Evolutionary conservation across 2,113 vertebrate species (phyloP).

Genomic region (Nansenia antarctica): DNA sequence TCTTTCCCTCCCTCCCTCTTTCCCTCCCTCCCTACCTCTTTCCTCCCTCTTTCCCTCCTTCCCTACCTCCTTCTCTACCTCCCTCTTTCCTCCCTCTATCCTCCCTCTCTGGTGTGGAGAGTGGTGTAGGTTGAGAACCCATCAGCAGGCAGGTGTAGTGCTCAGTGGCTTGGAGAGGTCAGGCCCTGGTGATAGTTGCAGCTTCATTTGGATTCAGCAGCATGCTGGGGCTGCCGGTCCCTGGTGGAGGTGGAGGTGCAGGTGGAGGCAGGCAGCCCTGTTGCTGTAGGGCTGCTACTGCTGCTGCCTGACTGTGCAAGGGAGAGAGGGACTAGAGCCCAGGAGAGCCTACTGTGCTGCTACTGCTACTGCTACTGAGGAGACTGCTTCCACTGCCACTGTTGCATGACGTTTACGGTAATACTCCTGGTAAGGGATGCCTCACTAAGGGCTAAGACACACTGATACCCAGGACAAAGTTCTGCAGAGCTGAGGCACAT

Average conservation of each 20-base stretch:
- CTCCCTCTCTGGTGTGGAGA: slow-evolving; percentile 31
- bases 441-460: slow-evolving; percentile 28
- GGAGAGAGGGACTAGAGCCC: too few species aligned
- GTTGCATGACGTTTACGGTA: slow-evolving; percentile 52
- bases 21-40: background rate
- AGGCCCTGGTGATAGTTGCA: slow-evolving; percentile 52
- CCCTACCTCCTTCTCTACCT: background rate
- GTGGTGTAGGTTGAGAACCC: slow-evolving; percentile 39
- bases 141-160: slow-evolving; percentile 62
- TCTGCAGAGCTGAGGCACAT: slow-evolving; percentile 53
- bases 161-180: slow-evolving; percentile 61
- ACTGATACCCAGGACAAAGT: slow-evolving; percentile 33
- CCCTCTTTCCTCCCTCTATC: slow-evolving; percentile 1
- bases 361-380: slow-evolving; percentile 17
- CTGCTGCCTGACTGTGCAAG: background rate
- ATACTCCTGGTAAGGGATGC: slow-evolving; percentile 39
- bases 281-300: slow-evolving; percentile 5
- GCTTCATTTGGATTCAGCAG: slow-evolving; percentile 67
- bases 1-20: background rate
- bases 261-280: slow-evolving; percentile 4
- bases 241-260: slow-evolving; percentile 16
- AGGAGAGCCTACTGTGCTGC: background rate
- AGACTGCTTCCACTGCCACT: background rate
- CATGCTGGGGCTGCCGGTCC: slow-evolving; percentile 18
- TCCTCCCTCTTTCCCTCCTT: background rate